Evolutionary conservation across 2,113 vertebrate genomes (phyloP), one percentile per base, ranked within the genome.

Genomic region (Peromyscus maniculatus): DNA sequence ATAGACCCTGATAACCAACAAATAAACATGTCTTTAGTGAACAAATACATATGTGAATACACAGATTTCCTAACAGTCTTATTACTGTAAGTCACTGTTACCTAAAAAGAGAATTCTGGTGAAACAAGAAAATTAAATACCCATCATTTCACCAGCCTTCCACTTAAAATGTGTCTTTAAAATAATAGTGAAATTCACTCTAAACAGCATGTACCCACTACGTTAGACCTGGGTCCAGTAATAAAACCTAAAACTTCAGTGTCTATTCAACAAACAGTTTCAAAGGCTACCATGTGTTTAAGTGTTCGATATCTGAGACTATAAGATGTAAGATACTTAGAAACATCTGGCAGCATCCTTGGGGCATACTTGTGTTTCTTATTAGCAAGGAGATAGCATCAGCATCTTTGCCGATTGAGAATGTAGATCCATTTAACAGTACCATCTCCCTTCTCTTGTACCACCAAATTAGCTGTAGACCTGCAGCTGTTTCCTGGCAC

Each of bases 101-200:
- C 46, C 66, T 71, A 82, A 69, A 97, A 93, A 88, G 74, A 89
- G 86, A 94, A 94, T 22, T 17, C 6, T 78, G 80, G 72, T 74
- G 79, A 59, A 49, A 52, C 7, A 39, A 67, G 46, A 59, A 91
- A 89, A 78, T 82, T 62, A 75, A 92, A 77, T 52, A 90, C 3
- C 62, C 28, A 75, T 64, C 66, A 78, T 88, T 75, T 91, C 64
- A 87, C 46, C 59, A 82, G 62, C 1, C 52, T n/a, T 74, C 62
- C 77, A 67, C 36, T 92, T 91, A 59, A 88, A 77, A 88, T 84
- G 79, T n/a, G 95, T 46, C 72, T 69, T 64, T 22, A 83, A 83
- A 95, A 71, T 52, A 71, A 88, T 71, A 75, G 46, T 49, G 82
- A 87, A 80, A 78, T 92, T 84, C 43, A 57, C 19, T 90, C 57